These are phyloP conservation scores for Melanerpes formicivorus DNA, from an alignment of 2,113 vertebrate species.

Conservation along the genomic window DNA sequence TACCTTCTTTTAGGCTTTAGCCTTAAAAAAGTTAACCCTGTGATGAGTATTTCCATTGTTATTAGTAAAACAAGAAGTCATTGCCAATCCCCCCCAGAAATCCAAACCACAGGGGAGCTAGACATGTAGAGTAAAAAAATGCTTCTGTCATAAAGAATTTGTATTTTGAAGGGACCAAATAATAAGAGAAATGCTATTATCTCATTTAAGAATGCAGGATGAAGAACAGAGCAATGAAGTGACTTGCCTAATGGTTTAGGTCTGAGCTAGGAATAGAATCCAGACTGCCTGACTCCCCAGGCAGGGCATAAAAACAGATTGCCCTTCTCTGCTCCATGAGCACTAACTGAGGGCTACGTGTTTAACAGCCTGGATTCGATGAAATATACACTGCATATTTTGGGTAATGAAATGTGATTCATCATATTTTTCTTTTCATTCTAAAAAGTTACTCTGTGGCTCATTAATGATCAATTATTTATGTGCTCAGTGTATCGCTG, in stretches of 20 bases:
- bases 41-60: neutral
- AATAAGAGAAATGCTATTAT: neutral
- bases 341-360: neutral
- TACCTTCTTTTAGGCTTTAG: neutral
- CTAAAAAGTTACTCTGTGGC: neutral
- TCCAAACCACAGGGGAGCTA: neutral
- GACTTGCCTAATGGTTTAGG: neutral
- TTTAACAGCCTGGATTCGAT: neutral
- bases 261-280: slow-evolving; percentile 3
- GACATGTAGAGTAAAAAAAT: neutral
- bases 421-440: neutral
- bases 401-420: neutral
- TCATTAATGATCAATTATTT: neutral
- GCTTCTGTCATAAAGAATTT: neutral
- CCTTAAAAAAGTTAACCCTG: neutral
- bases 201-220: neutral
- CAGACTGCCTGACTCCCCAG: neutral
- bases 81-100: neutral
- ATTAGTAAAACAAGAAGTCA: neutral
- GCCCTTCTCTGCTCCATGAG: neutral
- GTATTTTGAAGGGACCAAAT: neutral
- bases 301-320: neutral
- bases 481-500: neutral
- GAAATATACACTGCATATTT: neutral
- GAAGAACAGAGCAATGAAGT: slow-evolving; percentile 12